These are phyloP conservation scores for Orthosia cruda DNA, from an alignment of 2,888 invertebrate species.

Conservation along the genomic window DNA sequence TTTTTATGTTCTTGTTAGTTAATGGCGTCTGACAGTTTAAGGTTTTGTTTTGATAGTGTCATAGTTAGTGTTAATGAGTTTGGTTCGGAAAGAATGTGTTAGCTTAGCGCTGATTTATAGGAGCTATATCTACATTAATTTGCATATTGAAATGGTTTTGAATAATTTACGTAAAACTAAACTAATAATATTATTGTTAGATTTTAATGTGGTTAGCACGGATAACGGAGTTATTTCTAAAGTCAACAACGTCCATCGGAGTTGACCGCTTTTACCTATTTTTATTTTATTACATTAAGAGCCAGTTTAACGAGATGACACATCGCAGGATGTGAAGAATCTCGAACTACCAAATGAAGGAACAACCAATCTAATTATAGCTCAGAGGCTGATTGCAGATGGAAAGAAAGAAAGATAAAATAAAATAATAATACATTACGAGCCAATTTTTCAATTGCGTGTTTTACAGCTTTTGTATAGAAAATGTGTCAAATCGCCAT, in stretches of 20 bases:
- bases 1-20: constrained; percentile 58
- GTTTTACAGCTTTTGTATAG: too few relatives aligned
- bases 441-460: too few relatives aligned
- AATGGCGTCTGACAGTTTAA: constrained; percentile 41
- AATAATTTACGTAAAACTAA: neutral
- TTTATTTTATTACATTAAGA: neutral
- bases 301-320: too few relatives aligned
- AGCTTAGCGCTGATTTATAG: neutral
- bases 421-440: too few relatives aligned
- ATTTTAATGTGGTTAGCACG: constrained; percentile 2
- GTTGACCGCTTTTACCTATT: constrained; percentile 1
- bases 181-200: neutral
- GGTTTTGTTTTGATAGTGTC: constrained; percentile 51
- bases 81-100: neutral
- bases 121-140: neutral
- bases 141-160: neutral
- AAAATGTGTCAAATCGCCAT: too few relatives aligned
- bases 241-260: neutral
- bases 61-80: constrained; percentile 26
- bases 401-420: too few relatives aligned
- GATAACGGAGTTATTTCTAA: constrained; percentile 18
- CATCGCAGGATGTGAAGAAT: too few relatives aligned
- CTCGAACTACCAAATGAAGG: too few relatives aligned
- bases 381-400: too few relatives aligned
- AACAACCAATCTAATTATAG: too few relatives aligned